These are phyloP conservation scores for Drosophila sucinea DNA, from an alignment of 1,140 invertebrate genomes.

Conservation along the genomic window DNA sequence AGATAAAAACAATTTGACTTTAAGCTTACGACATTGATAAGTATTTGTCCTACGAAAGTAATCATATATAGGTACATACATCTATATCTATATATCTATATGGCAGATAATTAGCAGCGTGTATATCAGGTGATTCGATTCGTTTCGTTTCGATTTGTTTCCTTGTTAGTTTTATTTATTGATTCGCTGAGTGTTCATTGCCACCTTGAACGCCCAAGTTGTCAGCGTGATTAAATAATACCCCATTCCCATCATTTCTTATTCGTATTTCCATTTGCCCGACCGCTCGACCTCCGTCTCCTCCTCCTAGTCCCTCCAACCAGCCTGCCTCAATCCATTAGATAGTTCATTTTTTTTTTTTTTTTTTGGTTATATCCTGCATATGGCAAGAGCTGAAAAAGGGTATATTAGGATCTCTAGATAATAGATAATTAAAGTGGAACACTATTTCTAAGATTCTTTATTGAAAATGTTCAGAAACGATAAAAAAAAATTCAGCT, in stretches of 20 bases:
- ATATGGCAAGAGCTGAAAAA: too few relatives aligned
- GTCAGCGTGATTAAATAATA: conserved; percentile 63
- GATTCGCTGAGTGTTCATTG: conserved; percentile 61
- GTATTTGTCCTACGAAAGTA: not conserved
- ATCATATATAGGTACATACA: not conserved
- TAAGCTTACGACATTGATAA: conserved; percentile 39
- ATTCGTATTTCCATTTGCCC: conserved; percentile 11
- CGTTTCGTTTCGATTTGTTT: conserved; percentile 39
- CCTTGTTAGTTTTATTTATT: conserved; percentile 37
- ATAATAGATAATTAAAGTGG: too few relatives aligned
- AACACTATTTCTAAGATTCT: too few relatives aligned
- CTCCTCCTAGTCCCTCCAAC: not conserved
- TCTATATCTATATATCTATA: not conserved
- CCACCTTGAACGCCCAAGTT: conserved; percentile 56
- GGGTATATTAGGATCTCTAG: not conserved
- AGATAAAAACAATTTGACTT: conserved; percentile 74
- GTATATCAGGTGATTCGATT: conserved; percentile 32
- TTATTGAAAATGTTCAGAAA: too few relatives aligned
- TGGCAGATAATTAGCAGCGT: conserved; percentile 46
- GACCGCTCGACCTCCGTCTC: conserved; percentile 15
- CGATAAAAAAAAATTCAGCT: too few relatives aligned
- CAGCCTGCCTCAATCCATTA: conserved; percentile 18
- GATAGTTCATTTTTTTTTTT: conserved; percentile 23
- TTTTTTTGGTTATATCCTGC: conserved; percentile 9
- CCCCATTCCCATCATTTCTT: conserved; percentile 32